Evolutionary conservation across 92 coral and sea anemone genomes (phyloP), one percentile per base, ranked within the genome.

Genomic region (Montipora capitata): DNA sequence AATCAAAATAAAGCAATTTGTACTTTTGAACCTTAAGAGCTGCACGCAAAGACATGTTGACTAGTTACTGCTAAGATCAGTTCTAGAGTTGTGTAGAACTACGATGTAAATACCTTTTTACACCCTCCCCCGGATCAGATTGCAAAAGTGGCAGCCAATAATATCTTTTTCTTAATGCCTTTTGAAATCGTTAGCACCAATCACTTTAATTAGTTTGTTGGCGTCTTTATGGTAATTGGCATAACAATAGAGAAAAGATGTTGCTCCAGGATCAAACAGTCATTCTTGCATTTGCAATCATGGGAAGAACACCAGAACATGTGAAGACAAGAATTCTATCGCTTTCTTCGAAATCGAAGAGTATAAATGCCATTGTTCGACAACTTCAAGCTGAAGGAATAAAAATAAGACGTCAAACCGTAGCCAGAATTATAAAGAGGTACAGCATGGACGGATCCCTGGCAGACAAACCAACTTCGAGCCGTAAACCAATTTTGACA

Each of bases 21-120:
- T 67, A 48, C 38, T 80, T 80, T 51, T 76, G 76, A 42, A 80
- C 76, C 38, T 80, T 80, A 17, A 80, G 51, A 69, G 73, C 54
- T 18, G 76, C 76, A 2, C 61, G n/a, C 20, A 80, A 44, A 80
- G 85, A 80, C 85, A 64, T 79, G 13, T 11, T 76, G 66, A 39
- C 48, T 68, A 16, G 35, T 15, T 61, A 61, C 35, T 15, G 20
- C 66, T 61, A 61, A 15, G 66, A 14, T 56, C 66, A 61, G 27
- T 65, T 63, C 40, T 20, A 4, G 70, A 20, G 67, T 62, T 65
- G 40, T 20, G 42, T 7, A 65, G 13, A 65, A 4, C 10, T 7
- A 35, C 12, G 42, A 18, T 20, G 70, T 65, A 35, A 27, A 18
- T 27, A 4, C 3, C 12, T 65, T 18, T 65, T 18, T 18, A 27